These are phyloP conservation scores for Verasper variegatus DNA, from an alignment of 2,113 vertebrate genomes.

Conservation along the genomic window DNA sequence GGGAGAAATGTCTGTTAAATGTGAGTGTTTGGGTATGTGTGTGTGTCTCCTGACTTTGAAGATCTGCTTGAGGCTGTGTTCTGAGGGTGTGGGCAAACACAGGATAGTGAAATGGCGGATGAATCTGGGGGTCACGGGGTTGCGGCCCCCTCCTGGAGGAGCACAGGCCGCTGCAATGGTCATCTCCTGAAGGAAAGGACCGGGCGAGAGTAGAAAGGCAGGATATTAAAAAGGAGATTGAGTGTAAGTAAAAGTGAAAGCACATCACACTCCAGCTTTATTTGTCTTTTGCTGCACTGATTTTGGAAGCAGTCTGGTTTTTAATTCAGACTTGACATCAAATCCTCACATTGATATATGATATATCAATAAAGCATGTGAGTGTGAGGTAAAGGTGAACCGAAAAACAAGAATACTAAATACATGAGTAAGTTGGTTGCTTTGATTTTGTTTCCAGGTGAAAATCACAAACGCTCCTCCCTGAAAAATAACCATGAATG, in stretches of 20 bases:
- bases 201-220: background rate
- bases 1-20: background rate
- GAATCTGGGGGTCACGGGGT: constrained; percentile 87
- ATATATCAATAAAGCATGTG: background rate
- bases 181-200: constrained; percentile 78
- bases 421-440: too few species aligned
- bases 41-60: constrained; percentile 82
- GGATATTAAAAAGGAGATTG: background rate
- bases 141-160: constrained; percentile 88
- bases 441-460: background rate
- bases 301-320: too few species aligned
- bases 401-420: too few species aligned
- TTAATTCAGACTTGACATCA: too few species aligned
- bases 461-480: background rate
- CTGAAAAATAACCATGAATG: background rate
- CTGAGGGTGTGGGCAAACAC: constrained; percentile 86
- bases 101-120: constrained; percentile 88
- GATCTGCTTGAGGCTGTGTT: constrained; percentile 88
- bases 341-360: too few species aligned
- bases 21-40: background rate
- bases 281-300: too few species aligned
- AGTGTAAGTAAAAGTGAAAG: too few species aligned
- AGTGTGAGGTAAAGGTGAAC: too few species aligned
- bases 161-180: constrained; percentile 86
- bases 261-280: too few species aligned